A percentile compares a stretch with the other conserved stretches of the same genome.
phyloP scores from a whole-genome alignment of 1,140 invertebrate genomes.

The Brachionus calyciflorus region DNA sequence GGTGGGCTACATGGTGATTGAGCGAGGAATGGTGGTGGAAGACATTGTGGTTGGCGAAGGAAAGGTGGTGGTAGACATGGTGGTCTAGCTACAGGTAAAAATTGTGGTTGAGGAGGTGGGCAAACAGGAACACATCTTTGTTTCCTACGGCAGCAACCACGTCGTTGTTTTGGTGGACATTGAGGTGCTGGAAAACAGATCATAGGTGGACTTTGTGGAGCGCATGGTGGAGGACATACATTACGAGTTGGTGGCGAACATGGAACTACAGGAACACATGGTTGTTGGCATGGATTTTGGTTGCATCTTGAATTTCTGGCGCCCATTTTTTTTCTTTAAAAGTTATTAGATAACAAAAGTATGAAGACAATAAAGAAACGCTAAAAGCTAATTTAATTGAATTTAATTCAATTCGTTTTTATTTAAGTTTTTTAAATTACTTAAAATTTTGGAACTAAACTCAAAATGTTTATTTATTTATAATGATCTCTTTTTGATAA shows the following conservation, averaged over 20 bases:
- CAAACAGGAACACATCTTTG: background rate
- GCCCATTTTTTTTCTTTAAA: slow-evolving; percentile 13
- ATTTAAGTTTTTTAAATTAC: background rate
- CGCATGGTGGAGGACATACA: too few relatives aligned
- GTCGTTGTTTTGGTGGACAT: background rate
- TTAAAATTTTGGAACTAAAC: too few relatives aligned
- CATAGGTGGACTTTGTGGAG: background rate
- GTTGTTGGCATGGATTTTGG: too few relatives aligned
- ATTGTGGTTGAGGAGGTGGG: slow-evolving; percentile 13
- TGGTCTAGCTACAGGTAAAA: background rate
- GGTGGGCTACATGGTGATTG: background rate
- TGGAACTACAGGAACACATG: background rate
- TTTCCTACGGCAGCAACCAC: background rate
- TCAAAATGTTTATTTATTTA: too few relatives aligned
- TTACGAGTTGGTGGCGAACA: background rate
- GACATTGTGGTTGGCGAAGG: background rate
- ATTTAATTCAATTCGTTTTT: slow-evolving; percentile 33
- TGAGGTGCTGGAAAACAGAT: slow-evolving; percentile 18
- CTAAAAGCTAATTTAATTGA: too few relatives aligned
- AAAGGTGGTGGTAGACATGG: background rate
- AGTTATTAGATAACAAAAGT: too few relatives aligned
- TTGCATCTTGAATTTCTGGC: slow-evolving; percentile 17
- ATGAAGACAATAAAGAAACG: too few relatives aligned
- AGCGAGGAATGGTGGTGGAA: background rate
- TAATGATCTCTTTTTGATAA: too few relatives aligned